Evolutionary conservation across 2,888 invertebrate species (phyloP), one percentile per base, ranked within the genome.

Genomic region (Folsomia candida): DNA sequence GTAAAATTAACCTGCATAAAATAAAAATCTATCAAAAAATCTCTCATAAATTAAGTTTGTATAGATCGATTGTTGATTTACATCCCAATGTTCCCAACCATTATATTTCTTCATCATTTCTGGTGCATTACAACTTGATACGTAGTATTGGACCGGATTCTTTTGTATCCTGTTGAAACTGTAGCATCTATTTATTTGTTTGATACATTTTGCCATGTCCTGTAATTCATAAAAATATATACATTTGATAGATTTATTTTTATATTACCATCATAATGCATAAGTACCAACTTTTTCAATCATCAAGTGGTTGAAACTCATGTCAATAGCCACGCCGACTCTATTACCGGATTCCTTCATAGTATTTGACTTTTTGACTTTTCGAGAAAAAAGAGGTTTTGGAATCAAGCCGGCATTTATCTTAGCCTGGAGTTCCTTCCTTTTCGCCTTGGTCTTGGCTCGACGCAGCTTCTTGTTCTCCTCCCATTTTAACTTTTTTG

Each of bases 1-100:
- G 89, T 87, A 82, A 91, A 91, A 80, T 89, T 85, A 57, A 93
- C 87, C 91, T 90, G 83, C 14, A 60, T 27, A 47, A 25, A 69
- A 47, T 59, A 18, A 11, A 18, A 47, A 47, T 47, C 18, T 47
- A 11, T 47, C 47, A 47, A 47, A 47, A 18, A 47, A 47, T n/a
- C n/a, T n/a, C n/a, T n/a, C n/a, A n/a, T n/a, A n/a, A n/a, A n/a
- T n/a, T n/a, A n/a, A n/a, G n/a, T n/a, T n/a, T n/a, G n/a, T n/a
- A n/a, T n/a, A n/a, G n/a, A n/a, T n/a, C n/a, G n/a, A n/a, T n/a
- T n/a, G n/a, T n/a, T n/a, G n/a, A 86, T 90, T 85, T 83, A 93
- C 91, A 87, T 97, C 93, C 97, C 97, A 97, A 82, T 93, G 89
- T 83, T 90, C 88, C 84, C 91, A 95, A 37, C 96, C 95, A 82